A percentile compares a stretch with the other conserved stretches of the same genome.
phyloP scores from a whole-genome alignment of 2,113 vertebrate genomes.

The Climacteris rufus region DNA sequence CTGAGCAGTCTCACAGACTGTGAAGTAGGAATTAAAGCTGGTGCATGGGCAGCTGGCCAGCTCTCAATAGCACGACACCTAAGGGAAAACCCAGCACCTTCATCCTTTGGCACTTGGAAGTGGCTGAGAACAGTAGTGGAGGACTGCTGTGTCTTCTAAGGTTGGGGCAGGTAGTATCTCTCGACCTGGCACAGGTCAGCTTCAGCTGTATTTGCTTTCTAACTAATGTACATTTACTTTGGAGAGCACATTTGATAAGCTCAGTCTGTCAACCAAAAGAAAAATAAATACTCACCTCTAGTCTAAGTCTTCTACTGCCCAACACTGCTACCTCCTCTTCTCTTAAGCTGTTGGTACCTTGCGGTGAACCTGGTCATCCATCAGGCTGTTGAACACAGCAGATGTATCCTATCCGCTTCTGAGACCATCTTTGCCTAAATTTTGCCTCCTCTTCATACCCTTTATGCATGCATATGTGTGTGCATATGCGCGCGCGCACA shows the following conservation, averaged over 20 bases:
- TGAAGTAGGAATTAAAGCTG: not conserved
- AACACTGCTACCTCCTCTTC: constrained; percentile 55
- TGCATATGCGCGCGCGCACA: not conserved
- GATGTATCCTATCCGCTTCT: not conserved
- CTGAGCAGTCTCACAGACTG: not conserved
- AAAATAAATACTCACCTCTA: constrained; percentile 38
- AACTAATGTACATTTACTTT: constrained; percentile 34
- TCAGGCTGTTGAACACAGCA: constrained; percentile 8
- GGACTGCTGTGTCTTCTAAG: not conserved
- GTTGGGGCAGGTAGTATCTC: constrained; percentile 9
- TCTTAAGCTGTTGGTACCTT: constrained; percentile 43
- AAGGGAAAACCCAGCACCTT: not conserved
- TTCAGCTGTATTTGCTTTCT: constrained; percentile 38
- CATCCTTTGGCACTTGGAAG: not conserved
- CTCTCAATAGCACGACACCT: not conserved
- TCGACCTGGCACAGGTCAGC: constrained; percentile 8
- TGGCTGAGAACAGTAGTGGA: not conserved
- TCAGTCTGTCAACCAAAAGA: constrained; percentile 37
- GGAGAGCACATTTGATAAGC: not conserved
- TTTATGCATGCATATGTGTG: not conserved
- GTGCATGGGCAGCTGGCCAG: not conserved
- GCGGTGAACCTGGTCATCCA: not conserved
- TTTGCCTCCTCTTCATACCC: not conserved
- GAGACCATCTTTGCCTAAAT: constrained; percentile 38
- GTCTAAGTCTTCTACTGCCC: constrained; percentile 47